Conservation (phyloP, 2,113 vertebrate species). For the Gyps fulvus region DNA sequence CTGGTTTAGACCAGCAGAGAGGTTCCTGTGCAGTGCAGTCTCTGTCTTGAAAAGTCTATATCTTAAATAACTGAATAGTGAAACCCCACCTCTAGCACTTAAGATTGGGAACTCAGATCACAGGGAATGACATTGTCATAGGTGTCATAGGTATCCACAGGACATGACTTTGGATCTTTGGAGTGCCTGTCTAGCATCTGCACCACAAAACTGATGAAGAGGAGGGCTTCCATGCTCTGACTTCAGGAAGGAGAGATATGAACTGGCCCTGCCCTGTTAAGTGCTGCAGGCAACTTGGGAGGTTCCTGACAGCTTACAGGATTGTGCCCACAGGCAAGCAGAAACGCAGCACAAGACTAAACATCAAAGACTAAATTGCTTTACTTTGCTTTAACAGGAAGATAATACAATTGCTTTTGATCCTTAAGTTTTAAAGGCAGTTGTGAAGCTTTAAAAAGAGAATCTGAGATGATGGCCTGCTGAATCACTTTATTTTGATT, state of each 20-base stretch:
- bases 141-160: background rate
- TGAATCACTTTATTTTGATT: conserved; percentile 1
- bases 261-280: background rate
- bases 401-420: conserved; percentile 3
- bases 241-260: background rate
- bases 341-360: background rate
- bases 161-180: background rate
- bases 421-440: background rate
- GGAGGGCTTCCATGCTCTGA: background rate
- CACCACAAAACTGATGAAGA: background rate
- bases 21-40: background rate
- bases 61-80: background rate
- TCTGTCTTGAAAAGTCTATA: background rate
- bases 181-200: background rate
- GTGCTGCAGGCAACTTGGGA: background rate
- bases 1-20: background rate
- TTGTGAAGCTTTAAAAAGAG: background rate
- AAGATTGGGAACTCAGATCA: background rate
- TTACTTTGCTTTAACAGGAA: background rate
- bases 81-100: background rate
- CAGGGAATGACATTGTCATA: background rate
- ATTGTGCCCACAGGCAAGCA: background rate
- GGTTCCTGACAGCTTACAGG: background rate
- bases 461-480: background rate
- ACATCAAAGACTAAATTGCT: background rate